phyloP scores from a whole-genome alignment of 2,888 invertebrate species.

The Fragum whitleyi region DNA sequence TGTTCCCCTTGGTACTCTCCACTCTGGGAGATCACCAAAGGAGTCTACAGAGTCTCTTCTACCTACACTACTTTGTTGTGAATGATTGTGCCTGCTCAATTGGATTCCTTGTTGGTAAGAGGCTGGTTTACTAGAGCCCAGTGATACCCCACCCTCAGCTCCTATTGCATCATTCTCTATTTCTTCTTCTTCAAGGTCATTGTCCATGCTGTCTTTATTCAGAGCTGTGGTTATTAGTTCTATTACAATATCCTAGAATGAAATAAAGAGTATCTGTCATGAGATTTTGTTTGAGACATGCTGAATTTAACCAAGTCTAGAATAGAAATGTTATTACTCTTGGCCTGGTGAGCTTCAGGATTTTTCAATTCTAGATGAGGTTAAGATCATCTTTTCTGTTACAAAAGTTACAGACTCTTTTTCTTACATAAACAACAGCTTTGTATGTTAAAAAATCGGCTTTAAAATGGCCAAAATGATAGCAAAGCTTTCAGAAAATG shows the following conservation, averaged over 20 bases:
- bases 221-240: not conserved
- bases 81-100: not conserved
- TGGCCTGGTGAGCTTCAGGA: too few relatives aligned
- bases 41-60: not conserved
- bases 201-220: not conserved
- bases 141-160: not conserved
- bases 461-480: too few relatives aligned
- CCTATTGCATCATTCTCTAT: not conserved
- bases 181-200: constrained; percentile 11
- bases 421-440: too few relatives aligned
- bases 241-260: not conserved
- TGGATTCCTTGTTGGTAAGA: not conserved
- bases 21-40: constrained; percentile 24
- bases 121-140: not conserved
- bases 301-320: too few relatives aligned
- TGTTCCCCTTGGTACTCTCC: constrained; percentile 13
- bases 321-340: too few relatives aligned
- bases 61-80: not conserved
- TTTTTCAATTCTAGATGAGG: too few relatives aligned
- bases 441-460: too few relatives aligned
- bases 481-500: too few relatives aligned
- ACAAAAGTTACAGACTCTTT: too few relatives aligned
- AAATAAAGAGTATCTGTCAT: too few relatives aligned
- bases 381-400: too few relatives aligned
- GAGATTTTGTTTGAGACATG: too few relatives aligned